phyloP scores from a whole-genome alignment of 2,113 vertebrate genomes.

The Paramisgurnus dabryanus region DNA sequence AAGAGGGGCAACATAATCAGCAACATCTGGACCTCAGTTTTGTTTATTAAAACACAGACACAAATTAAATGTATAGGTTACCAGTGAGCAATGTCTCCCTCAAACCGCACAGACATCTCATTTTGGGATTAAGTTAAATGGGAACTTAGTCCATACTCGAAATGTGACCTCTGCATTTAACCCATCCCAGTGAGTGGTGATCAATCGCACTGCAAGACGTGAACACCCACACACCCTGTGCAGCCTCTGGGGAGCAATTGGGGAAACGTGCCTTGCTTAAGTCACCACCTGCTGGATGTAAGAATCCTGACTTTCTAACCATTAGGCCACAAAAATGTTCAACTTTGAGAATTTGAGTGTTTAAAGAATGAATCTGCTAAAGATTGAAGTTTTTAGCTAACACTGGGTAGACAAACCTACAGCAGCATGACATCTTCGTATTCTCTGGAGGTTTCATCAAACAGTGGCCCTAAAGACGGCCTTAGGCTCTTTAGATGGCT shows the following conservation, averaged over 20 bases:
- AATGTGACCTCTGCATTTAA: too few relatives aligned
- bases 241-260: too few relatives aligned
- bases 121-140: not conserved
- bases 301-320: too few relatives aligned
- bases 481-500: not conserved
- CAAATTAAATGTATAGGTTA: not conserved
- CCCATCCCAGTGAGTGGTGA: too few relatives aligned
- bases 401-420: not conserved
- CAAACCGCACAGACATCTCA: not conserved
- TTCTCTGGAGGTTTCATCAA: not conserved
- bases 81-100: not conserved
- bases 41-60: not conserved
- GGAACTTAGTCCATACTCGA: too few relatives aligned
- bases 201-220: too few relatives aligned
- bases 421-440: not conserved
- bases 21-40: slow-evolving; percentile 4
- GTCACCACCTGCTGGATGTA: too few relatives aligned
- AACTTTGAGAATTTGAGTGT: not conserved
- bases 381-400: not conserved
- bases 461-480: not conserved
- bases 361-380: not conserved
- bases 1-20: not conserved
- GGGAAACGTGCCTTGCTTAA: too few relatives aligned
- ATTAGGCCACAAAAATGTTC: not conserved
- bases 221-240: too few relatives aligned